Evolutionary conservation across 2,797 vertebrate genomes (phyloP), one percentile per base, ranked within the genome.

Genomic region (Gambusia yucatana): DNA sequence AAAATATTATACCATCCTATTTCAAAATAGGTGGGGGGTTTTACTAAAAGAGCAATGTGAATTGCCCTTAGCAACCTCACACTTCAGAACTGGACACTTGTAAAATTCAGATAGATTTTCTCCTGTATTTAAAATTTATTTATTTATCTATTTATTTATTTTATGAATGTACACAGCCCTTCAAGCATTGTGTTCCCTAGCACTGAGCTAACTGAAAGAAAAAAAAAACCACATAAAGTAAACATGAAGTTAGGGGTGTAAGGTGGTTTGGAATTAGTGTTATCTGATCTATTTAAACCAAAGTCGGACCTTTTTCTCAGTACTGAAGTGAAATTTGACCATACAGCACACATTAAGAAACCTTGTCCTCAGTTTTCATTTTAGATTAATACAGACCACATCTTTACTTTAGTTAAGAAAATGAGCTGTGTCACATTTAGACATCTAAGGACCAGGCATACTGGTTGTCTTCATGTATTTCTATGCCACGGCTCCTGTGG

Each of bases 391-490:
- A 28, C 3, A 44, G 16, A 28, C n/a, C 3, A 5, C 73, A 17
- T 30, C 3, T n/a, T 55, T 46, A 59, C 25, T 39, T 72, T 82
- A 39, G 22, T 48, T 75, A 69, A 82, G 70, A 88, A 92, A 91
- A 96, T 94, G 94, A 94, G 96, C 96, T 93, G 87, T 86, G 74
- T 92, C 95, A 94, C 94, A 94, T 87, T 94, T 94, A 95, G 97
- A 95, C 89, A 92, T 92, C 94, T 96, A 94, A 39, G 55, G 55
- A 47, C 84, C 84, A 94, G 89, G 88, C 91, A 92, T 89, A 90
- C 80, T 92, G 91, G 90, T 89, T 88, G 95, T 93, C 95, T 93
- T 94, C 94, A 96, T 95, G 95, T 89, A 88, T 93, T 85, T 87
- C 79, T 89, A 74, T 81, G 77, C 78, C 86, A 85, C 90, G 89